These are phyloP conservation scores for Pygoscelis antarcticus DNA, from an alignment of 2,113 vertebrate species.

Conservation along the genomic window DNA sequence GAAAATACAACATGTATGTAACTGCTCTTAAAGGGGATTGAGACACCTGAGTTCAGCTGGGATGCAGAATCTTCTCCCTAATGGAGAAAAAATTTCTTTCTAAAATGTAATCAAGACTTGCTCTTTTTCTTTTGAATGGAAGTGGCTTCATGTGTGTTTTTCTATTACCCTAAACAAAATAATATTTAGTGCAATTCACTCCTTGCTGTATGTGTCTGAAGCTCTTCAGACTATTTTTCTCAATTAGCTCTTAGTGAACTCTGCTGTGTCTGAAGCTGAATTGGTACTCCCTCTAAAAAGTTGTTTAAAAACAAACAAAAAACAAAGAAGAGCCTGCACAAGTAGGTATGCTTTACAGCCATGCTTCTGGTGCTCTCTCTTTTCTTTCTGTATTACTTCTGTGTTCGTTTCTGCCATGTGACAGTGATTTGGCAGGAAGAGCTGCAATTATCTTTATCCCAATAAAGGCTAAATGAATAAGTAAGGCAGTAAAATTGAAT, in stretches of 20 bases:
- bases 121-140: neutral
- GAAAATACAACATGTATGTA: neutral
- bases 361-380: neutral
- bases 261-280: neutral
- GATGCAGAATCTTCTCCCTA: neutral
- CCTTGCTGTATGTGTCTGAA: neutral
- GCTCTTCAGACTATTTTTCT: neutral
- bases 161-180: neutral
- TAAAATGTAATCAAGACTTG: neutral
- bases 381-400: neutral
- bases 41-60: neutral
- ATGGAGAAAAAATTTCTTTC: neutral
- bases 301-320: neutral
- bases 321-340: neutral
- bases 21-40: neutral
- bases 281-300: neutral
- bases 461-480: neutral
- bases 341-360: neutral
- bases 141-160: neutral
- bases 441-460: neutral
- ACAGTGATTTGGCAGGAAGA: neutral
- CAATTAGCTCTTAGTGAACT: neutral
- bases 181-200: neutral
- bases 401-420: neutral
- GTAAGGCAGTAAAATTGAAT: neutral